Conservation (phyloP, 2,888 invertebrate genomes). For the Tineola bisselliella region DNA sequence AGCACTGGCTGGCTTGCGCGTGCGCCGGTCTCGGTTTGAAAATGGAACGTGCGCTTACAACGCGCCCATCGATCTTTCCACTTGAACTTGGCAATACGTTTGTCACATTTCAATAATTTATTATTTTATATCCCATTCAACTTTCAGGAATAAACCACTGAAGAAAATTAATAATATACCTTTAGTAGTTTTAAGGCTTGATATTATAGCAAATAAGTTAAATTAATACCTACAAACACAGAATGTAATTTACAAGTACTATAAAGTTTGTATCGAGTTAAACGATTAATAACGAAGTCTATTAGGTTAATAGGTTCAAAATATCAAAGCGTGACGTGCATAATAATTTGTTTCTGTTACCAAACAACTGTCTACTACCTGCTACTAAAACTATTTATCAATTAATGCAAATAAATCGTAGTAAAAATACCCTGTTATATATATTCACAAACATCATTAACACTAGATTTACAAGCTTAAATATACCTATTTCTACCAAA, state of each 20-base stretch:
- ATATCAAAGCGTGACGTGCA: background rate
- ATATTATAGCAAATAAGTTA: too few species aligned
- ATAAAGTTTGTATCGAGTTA: background rate
- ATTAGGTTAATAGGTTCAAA: constrained; percentile 1
- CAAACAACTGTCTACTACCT: background rate
- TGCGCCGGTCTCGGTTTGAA: constrained; percentile 21
- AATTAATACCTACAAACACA: too few species aligned
- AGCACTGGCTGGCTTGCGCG: constrained; percentile 40
- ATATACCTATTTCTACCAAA: too few species aligned
- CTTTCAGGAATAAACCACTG: background rate
- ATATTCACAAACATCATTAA: too few species aligned
- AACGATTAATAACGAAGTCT: background rate
- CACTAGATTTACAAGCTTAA: too few species aligned
- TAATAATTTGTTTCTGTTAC: background rate
- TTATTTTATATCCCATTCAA: background rate
- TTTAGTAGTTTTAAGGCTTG: too few species aligned
- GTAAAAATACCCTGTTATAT: too few species aligned
- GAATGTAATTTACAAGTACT: too few species aligned
- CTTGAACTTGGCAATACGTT: constrained; percentile 55
- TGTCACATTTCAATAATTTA: background rate
- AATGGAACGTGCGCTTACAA: background rate
- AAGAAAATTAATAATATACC: too few species aligned
- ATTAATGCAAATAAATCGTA: too few species aligned
- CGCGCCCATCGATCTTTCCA: constrained; percentile 1
- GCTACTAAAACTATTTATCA: too few species aligned